Conservation (phyloP, 2,888 invertebrate genomes). For the Oegoconia quadripuncta region DNA sequence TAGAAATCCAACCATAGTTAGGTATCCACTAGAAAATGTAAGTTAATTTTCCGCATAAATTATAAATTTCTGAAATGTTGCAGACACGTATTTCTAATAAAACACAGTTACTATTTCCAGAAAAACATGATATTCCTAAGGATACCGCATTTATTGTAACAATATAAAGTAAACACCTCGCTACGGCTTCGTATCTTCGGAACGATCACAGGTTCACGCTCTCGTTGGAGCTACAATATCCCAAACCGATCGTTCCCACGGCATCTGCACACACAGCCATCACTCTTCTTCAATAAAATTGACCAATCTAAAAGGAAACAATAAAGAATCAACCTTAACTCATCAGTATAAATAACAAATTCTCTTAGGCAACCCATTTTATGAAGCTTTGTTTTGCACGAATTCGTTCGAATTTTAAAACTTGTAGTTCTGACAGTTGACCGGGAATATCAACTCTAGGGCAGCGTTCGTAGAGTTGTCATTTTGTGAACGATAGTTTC, state of each 20-base stretch:
- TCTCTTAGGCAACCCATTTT: slow-evolving; percentile 10
- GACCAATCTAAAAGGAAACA: slow-evolving; percentile 21
- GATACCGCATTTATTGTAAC: slow-evolving; percentile 1
- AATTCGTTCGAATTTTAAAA: slow-evolving; percentile 46
- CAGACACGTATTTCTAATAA: too few species aligned
- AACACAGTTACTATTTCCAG: neutral
- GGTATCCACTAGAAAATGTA: too few species aligned
- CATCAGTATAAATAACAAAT: slow-evolving; percentile 17
- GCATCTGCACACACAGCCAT: slow-evolving; percentile 51
- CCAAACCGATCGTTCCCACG: slow-evolving; percentile 69
- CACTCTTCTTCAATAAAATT: slow-evolving; percentile 35
- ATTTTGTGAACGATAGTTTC: slow-evolving; percentile 34
- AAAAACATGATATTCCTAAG: slow-evolving; percentile 1
- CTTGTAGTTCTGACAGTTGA: slow-evolving; percentile 18
- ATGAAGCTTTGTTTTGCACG: slow-evolving; percentile 43
- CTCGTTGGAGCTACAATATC: slow-evolving; percentile 48
- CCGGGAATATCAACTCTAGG: slow-evolving; percentile 17
- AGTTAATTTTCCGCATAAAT: too few species aligned
- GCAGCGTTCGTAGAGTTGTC: slow-evolving; percentile 6
- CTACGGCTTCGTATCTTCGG: slow-evolving; percentile 42
- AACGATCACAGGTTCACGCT: slow-evolving; percentile 54
- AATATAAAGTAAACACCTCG: slow-evolving; percentile 35
- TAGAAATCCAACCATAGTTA: too few species aligned
- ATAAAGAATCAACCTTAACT: slow-evolving; percentile 30
- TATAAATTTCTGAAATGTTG: too few species aligned